Evolutionary conservation across 2,113 vertebrate species (phyloP), one percentile per base, ranked within the genome.

Genomic region (Geothlypis trichas): DNA sequence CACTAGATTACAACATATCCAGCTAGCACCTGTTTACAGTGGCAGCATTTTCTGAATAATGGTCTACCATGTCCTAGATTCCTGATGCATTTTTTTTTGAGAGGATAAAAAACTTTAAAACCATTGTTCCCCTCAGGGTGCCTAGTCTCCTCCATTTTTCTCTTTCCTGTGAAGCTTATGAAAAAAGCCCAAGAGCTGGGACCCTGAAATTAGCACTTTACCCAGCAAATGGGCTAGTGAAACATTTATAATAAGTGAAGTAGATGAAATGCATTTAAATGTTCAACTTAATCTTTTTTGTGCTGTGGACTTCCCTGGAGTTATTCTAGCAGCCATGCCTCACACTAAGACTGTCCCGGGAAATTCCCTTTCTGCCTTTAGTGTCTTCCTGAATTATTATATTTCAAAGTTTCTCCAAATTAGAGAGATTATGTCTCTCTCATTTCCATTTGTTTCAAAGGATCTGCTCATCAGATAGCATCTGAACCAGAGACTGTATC

Each of bases 351-450:
- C 30, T 78, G 51, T 47, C 63, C n/a, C 69, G 18, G 41, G 46
- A 89, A 85, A 66, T 73, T 73, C 33, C 23, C 67, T 37, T 75
- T 78, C 74, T 76, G 54, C 21, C 46, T 79, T 92, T 22, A 51
- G 23, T 51, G 33, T 66, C 39, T 20, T 77, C 30, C 28, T 39
- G n/a, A 87, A 79, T 41, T 0, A 91, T 16, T 66, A 11, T 4
- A 14, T 89, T 91, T 91, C 27, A 41, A 82, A 46, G 16, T 59
- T 33, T 76, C 62, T 85, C 62, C 77, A 76, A 72, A 94, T 79
- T n/a, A 89, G 22, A 87, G 23, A 67, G 22, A 41, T 72, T 31
- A 26, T 74, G 44, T 5, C 28, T 69, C 33, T 76, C 54, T 61
- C 33, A 19, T 23, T 54, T 52, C 31, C 8, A 39, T 63, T 79